Base-by-base conservation (phyloP, 2,797 vertebrate species). In the Sciurus carolinensis region DNA sequence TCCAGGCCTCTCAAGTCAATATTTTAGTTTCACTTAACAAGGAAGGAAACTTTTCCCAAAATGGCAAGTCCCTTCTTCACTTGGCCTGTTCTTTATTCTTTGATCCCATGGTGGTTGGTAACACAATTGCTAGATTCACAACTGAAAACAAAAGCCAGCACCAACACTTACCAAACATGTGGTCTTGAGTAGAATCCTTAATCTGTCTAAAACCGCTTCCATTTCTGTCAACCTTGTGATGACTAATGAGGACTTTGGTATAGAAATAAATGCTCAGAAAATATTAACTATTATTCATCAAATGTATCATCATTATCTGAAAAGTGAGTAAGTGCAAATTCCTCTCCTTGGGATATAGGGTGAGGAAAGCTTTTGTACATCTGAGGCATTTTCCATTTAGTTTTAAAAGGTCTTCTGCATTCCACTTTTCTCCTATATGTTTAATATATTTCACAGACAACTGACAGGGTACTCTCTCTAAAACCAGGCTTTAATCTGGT, bases 1-100 rank as follows among this genome's bases (percentile, higher is more conserved):
- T 67, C 54, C 50, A 52, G 30, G 30, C 26, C 44, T 96, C 83
- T 62, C 73, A 77, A 92, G 86, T 11, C 17, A 92, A 33, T 85
- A 81, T 90, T 95, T 95, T 47, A 88, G 71, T 71, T 85, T 96
- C 64, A 82, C 62, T 87, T 28, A 89, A 93, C 44, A 91, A 24
- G 22, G 13, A 54, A 62, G 50, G 3, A 90, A 57, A 57, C 64
- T 47, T 64, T 95, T 36, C 67, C 88, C 59, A 12, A 90, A 89
- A 89, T 83, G 42, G 52, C 44, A 76, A 79, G 64, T 8, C 3
- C 13, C 83, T 22, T 67, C 54, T 95, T 83, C 59, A 39, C 26
- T 88, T 64, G 26, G 20, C 3, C n/a, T 66, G 12, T 18, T 90
- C 36, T 94, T 79, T 77, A 57, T 57, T 84, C 20, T 81, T 89